Percentiles rank a stretch among this genome's conserved stretches.
phyloP scores from a whole-genome alignment of 1,140 invertebrate species.

The Bombus pyrosoma region DNA sequence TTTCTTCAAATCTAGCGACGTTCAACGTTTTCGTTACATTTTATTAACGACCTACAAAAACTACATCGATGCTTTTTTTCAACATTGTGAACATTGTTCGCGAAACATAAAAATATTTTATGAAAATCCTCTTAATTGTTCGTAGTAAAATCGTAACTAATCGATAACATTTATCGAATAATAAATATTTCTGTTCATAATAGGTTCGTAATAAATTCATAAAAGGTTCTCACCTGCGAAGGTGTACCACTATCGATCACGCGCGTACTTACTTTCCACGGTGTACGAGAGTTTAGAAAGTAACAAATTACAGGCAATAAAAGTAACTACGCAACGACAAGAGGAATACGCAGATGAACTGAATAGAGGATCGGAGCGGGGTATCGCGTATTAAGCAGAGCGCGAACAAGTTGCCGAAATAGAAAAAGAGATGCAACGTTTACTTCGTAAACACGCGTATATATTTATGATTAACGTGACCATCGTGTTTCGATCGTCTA shows the following conservation, averaged over 20 bases:
- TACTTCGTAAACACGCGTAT: constrained; percentile 30
- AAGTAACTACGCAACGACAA: too few relatives aligned
- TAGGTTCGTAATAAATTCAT: too few relatives aligned
- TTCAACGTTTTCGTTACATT: too few relatives aligned
- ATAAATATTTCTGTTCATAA: neutral
- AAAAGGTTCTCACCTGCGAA: neutral
- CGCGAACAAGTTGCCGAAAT: neutral
- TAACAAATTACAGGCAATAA: too few relatives aligned
- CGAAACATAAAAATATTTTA: too few relatives aligned
- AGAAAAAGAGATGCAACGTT: neutral
- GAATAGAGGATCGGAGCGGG: too few relatives aligned
- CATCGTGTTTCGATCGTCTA: constrained; percentile 20
- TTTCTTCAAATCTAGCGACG: neutral
- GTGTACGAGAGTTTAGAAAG: neutral
- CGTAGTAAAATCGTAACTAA: too few relatives aligned
- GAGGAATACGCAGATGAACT: too few relatives aligned
- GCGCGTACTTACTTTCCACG: neutral
- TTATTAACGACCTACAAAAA: too few relatives aligned
- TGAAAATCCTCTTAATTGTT: too few relatives aligned
- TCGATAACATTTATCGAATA: neutral
- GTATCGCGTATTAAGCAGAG: neutral
- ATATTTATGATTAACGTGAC: constrained; percentile 41
- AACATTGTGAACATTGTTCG: neutral
- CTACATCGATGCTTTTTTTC: fast-evolving
- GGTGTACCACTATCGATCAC: neutral